These are phyloP conservation scores for Lethenteron camtschaticum DNA, from an alignment of 2,113 vertebrate species.

Conservation along the genomic window DNA sequence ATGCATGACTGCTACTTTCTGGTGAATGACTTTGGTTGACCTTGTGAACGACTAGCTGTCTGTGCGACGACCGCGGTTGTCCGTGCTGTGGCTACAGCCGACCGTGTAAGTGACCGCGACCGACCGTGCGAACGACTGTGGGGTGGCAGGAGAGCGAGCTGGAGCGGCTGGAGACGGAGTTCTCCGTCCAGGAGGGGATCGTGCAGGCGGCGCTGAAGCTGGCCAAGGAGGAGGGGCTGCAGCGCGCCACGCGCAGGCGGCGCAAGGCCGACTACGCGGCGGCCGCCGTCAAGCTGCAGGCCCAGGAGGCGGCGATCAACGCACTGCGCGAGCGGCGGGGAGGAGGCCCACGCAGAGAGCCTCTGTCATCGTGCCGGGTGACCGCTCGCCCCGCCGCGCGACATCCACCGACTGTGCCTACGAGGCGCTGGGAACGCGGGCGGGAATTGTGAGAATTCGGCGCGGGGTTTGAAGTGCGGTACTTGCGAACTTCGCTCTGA, in stretches of 20 bases:
- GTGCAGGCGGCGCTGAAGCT: constrained; percentile 75
- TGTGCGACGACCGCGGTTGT: no score
- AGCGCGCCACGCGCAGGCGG: constrained; percentile 74
- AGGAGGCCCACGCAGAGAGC: constrained; percentile 57
- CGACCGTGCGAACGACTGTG: no score
- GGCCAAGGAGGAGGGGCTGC: constrained; percentile 45
- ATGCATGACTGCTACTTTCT: no score
- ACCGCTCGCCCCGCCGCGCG: neutral
- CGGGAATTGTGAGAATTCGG: no score
- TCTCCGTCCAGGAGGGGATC: constrained; percentile 71
- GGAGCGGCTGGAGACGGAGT: constrained; percentile 63
- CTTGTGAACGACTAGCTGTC: no score
- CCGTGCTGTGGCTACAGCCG: no score
- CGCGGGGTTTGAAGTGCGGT: no score
- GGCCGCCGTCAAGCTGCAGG: constrained; percentile 51
- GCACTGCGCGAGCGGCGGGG: constrained; percentile 49
- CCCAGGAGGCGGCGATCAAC: constrained; percentile 63
- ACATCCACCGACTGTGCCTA: no score
- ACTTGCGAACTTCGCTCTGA: no score
- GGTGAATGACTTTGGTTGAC: no score
- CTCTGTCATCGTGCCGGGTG: constrained; percentile 42
- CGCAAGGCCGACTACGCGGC: constrained; percentile 53
- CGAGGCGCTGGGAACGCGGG: no score
- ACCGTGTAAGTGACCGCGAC: no score
- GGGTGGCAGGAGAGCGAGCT: constrained; percentile 46